A percentile compares a stretch with the other conserved stretches of the same genome.
phyloP scores from a whole-genome alignment of 2,888 invertebrate genomes.

The Cephus pygmeus region DNA sequence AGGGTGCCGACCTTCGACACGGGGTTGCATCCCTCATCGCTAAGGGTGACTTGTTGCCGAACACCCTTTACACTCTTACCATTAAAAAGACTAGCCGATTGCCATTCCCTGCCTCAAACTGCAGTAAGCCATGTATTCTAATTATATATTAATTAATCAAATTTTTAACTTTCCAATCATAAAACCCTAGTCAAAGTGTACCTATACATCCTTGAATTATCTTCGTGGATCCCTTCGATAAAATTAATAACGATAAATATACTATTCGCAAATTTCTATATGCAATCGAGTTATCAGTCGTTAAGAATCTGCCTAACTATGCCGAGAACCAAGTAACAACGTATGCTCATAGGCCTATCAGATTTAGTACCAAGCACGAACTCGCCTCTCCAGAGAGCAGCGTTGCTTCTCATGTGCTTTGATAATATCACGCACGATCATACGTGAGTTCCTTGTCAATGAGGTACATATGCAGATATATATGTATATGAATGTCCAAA shows the following conservation, averaged over 20 bases:
- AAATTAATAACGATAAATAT: background rate
- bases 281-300: slow-evolving; percentile 16
- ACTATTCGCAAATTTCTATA: background rate
- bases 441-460: background rate
- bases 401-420: background rate
- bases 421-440: background rate
- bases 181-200: background rate
- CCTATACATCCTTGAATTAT: background rate
- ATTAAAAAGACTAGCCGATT: background rate
- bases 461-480: background rate
- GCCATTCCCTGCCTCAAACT: background rate
- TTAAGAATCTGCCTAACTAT: slow-evolving; percentile 12
- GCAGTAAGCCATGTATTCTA: background rate
- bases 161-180: background rate
- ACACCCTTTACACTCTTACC: background rate
- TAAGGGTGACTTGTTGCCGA: slow-evolving; percentile 47
- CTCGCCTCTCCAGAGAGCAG: background rate
- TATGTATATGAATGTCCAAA: background rate
- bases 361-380: background rate
- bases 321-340: background rate
- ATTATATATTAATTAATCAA: background rate
- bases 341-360: background rate
- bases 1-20: slow-evolving; percentile 45
- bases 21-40: slow-evolving; percentile 21
- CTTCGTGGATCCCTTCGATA: background rate